A percentile compares a stretch with the other conserved stretches of the same genome.
These are phyloP conservation scores for Drosophila formosana DNA, from an alignment of 2,888 invertebrate genomes.

Conservation along the genomic window DNA sequence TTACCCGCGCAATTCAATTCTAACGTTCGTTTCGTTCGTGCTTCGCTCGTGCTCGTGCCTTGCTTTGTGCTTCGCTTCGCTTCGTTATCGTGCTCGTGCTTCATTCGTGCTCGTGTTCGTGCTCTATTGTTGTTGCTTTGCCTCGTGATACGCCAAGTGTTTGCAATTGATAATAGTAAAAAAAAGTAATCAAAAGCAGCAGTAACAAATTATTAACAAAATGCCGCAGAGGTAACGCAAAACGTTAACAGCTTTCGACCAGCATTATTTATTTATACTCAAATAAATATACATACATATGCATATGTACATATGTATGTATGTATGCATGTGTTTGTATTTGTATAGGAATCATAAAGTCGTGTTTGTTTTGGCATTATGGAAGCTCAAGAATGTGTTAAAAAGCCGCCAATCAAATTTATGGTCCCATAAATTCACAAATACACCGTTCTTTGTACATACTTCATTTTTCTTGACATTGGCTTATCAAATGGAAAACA, in stretches of 20 bases:
- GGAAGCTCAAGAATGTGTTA: slow-evolving; percentile 67
- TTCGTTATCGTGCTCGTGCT: not conserved
- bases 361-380: slow-evolving; percentile 67
- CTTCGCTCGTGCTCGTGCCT: not conserved
- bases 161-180: slow-evolving; percentile 65
- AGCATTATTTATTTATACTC: slow-evolving; percentile 46
- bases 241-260: slow-evolving; percentile 9
- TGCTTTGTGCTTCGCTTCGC: not conserved
- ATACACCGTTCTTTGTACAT: slow-evolving; percentile 23
- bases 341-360: slow-evolving; percentile 28
- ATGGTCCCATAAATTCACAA: slow-evolving; percentile 63
- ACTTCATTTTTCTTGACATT: slow-evolving; percentile 59
- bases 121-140: slow-evolving; percentile 13
- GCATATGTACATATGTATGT: not conserved
- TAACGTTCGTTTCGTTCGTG: slow-evolving; percentile 6
- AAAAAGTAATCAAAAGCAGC: slow-evolving; percentile 27
- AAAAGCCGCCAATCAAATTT: slow-evolving; percentile 66
- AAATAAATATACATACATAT: not conserved
- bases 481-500: slow-evolving; percentile 71
- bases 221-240: slow-evolving; percentile 74
- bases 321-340: not conserved
- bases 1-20: not conserved
- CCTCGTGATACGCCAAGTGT: slow-evolving; percentile 68
- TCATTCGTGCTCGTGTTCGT: not conserved
- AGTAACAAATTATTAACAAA: slow-evolving; percentile 32